Conservation (phyloP, 2,888 invertebrate genomes). For the Acleris emargana region DNA sequence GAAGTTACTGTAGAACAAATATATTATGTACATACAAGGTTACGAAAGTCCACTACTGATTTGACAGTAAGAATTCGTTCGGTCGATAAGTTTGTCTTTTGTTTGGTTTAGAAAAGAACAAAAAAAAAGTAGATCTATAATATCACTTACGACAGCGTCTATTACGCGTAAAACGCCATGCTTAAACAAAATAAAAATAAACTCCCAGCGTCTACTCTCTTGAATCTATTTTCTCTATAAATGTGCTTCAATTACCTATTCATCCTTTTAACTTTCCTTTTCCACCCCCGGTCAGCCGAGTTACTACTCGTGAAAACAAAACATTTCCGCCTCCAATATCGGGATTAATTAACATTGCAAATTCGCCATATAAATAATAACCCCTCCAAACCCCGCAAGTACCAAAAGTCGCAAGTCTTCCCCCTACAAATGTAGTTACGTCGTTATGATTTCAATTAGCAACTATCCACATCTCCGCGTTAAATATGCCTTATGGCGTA, state of each 20-base stretch:
- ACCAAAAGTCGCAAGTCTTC: not conserved
- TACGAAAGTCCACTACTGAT: too few species aligned
- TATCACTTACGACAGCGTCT: too few species aligned
- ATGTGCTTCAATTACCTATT: not conserved
- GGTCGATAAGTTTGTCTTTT: not conserved
- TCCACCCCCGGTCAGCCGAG: not conserved
- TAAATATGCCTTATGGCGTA: constrained; percentile 48
- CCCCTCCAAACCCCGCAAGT: not conserved
- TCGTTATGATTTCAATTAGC: not conserved
- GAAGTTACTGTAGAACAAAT: too few species aligned
- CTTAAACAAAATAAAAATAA: too few species aligned
- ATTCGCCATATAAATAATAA: constrained; percentile 36
- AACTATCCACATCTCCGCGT: constrained; percentile 48
- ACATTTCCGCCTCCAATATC: constrained; percentile 12
- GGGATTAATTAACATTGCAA: constrained; percentile 36
- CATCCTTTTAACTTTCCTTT: not conserved
- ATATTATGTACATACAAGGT: too few species aligned
- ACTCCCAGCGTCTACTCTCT: too few species aligned
- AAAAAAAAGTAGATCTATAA: not conserved
- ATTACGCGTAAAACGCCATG: too few species aligned
- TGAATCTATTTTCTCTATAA: too few species aligned
- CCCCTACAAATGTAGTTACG: not conserved
- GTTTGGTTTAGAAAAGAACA: not conserved
- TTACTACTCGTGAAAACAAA: constrained; percentile 17
- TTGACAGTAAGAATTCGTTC: too few species aligned